Evolutionary conservation across 2,888 invertebrate species (phyloP).

Genomic region (Nomada fucata): DNA sequence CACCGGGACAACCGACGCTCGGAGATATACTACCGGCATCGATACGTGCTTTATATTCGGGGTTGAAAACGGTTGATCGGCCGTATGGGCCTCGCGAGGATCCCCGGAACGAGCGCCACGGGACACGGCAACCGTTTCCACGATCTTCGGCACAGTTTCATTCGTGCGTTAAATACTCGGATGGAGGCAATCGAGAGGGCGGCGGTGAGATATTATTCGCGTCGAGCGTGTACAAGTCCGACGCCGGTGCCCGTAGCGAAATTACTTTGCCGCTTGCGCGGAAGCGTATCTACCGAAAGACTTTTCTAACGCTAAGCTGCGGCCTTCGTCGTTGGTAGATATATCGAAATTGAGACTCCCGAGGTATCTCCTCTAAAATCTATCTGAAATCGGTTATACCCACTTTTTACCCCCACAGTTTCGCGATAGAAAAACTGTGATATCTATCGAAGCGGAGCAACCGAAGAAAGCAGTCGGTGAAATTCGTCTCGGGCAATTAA

Average conservation of each 20-base stretch:
- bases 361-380: too few relatives aligned
- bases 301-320: too few relatives aligned
- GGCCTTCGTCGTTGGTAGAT: too few relatives aligned
- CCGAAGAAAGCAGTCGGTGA: slow-evolving; percentile 19
- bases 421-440: too few relatives aligned
- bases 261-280: too few relatives aligned
- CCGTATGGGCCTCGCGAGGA: slow-evolving; percentile 69
- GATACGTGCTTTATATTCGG: slow-evolving; percentile 64
- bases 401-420: too few relatives aligned
- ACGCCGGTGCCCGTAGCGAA: too few relatives aligned
- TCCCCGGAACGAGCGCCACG: slow-evolving; percentile 77
- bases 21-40: slow-evolving; percentile 22
- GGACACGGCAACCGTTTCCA: slow-evolving; percentile 71
- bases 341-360: too few relatives aligned
- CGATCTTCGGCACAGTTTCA: slow-evolving; percentile 45
- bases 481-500: slow-evolving; percentile 55
- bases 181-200: not conserved
- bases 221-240: too few relatives aligned
- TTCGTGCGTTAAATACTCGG: slow-evolving; percentile 44
- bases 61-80: slow-evolving; percentile 66
- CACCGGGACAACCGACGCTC: slow-evolving; percentile 18
- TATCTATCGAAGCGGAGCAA: not conserved
- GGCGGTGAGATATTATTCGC: not conserved
- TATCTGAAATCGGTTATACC: too few relatives aligned
- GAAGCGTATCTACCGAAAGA: too few relatives aligned